These are phyloP conservation scores for Amphipoea lucens DNA, from an alignment of 2,888 invertebrate species.

Conservation along the genomic window DNA sequence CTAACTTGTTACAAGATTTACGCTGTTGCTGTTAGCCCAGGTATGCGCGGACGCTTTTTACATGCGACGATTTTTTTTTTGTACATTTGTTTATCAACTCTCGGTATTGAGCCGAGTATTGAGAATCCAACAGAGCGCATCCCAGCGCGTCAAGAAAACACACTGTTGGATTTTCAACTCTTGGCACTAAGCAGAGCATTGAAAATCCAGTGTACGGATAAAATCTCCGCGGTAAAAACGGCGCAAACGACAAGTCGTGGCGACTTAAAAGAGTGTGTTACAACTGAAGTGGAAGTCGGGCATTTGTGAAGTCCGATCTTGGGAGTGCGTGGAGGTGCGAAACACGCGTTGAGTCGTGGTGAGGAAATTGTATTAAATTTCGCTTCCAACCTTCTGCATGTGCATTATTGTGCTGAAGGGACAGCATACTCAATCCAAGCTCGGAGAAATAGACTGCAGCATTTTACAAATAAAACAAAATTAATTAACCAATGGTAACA, in stretches of 20 bases:
- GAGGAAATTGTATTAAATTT: not conserved
- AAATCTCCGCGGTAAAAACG: too few relatives aligned
- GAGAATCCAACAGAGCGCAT: not conserved
- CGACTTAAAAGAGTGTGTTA: not conserved
- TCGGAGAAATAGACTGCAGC: not conserved
- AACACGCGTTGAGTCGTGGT: not conserved
- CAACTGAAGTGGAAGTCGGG: not conserved
- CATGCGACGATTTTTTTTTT: not conserved
- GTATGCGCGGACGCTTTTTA: too few relatives aligned
- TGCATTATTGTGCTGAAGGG: not conserved
- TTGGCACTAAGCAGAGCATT: too few relatives aligned
- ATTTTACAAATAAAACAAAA: not conserved
- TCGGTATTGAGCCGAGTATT: not conserved
- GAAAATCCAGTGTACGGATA: too few relatives aligned
- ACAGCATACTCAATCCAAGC: not conserved
- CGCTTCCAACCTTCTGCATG: not conserved
- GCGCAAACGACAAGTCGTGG: too few relatives aligned
- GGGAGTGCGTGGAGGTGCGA: not conserved
- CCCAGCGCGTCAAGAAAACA: too few relatives aligned
- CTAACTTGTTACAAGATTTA: constrained; percentile 67
- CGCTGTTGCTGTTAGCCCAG: not conserved
- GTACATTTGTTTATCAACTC: not conserved
- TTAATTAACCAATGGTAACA: not conserved
- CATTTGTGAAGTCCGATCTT: not conserved
- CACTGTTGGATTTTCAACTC: too few relatives aligned